phyloP scores from a whole-genome alignment of 2,797 vertebrate genomes.

The Cyclopterus lumpus region DNA sequence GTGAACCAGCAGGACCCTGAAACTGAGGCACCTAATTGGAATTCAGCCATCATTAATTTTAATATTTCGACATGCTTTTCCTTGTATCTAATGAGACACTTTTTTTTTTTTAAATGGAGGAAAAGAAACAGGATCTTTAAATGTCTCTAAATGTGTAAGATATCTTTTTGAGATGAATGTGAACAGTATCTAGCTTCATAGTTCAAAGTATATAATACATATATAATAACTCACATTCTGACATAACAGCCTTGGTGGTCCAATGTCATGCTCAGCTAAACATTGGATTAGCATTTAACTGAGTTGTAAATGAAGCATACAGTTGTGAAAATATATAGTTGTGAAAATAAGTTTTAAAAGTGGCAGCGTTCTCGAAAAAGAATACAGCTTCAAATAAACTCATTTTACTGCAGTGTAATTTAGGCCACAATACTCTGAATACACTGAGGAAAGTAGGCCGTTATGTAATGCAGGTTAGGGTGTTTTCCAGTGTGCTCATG shows the following conservation, averaged over 20 bases:
- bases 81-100: not conserved
- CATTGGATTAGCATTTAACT: not conserved
- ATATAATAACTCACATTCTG: not conserved
- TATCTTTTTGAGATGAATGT: not conserved
- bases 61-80: not conserved
- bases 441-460: constrained; percentile 64
- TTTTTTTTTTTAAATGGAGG: not conserved
- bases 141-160: not conserved
- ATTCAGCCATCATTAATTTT: not conserved
- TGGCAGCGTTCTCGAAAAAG: constrained; percentile 22
- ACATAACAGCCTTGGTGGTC: not conserved
- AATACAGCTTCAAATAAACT: constrained; percentile 43
- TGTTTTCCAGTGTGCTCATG: constrained; percentile 75
- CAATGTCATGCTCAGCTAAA: not conserved
- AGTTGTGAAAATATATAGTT: not conserved
- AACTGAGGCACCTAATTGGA: not conserved
- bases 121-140: not conserved
- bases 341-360: constrained; percentile 25
- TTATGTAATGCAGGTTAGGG: constrained; percentile 78
- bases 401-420: constrained; percentile 65
- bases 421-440: constrained; percentile 58
- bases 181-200: not conserved
- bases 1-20: not conserved
- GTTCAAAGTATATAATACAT: no score
- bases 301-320: not conserved